These are phyloP conservation scores for Lepeophtheirus nordmannii DNA, from an alignment of 2,888 invertebrate species.

Conservation along the genomic window DNA sequence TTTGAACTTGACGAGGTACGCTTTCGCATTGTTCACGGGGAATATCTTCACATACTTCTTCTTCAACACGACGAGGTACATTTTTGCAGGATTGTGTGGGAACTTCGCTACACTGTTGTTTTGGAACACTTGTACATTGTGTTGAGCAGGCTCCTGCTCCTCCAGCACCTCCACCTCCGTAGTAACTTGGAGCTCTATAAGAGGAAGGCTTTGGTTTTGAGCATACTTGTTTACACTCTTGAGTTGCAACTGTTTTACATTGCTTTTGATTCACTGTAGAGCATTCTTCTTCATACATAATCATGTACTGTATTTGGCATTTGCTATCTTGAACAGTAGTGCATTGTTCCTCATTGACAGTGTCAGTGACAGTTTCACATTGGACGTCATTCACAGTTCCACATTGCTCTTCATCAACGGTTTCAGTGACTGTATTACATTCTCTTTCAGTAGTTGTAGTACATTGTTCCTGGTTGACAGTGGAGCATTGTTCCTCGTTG, in stretches of 20 bases:
- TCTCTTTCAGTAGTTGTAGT: not conserved
- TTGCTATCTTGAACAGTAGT: not conserved
- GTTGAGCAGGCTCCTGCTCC: not conserved
- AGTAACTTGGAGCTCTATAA: too few species aligned
- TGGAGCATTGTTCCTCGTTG: slow-evolving; percentile 9
- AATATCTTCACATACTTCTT: not conserved
- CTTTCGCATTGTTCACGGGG: slow-evolving; percentile 15
- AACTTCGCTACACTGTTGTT: not conserved
- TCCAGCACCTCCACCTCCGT: too few species aligned
- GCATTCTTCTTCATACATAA: slow-evolving; percentile 4
- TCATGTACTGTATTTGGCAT: slow-evolving; percentile 1
- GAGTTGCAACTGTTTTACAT: not conserved
- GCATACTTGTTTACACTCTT: not conserved
- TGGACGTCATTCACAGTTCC: not conserved
- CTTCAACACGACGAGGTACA: slow-evolving; percentile 7
- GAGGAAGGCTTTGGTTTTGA: too few species aligned
- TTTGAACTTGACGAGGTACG: slow-evolving; percentile 21
- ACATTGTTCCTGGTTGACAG: slow-evolving; percentile 7
- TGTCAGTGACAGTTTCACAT: slow-evolving; percentile 8
- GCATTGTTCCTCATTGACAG: slow-evolving; percentile 1
- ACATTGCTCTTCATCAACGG: not conserved
- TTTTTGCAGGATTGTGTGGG: slow-evolving; percentile 19
- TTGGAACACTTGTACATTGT: not conserved
- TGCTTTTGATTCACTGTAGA: not conserved
- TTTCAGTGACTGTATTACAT: slow-evolving; percentile 7